Base-by-base conservation (phyloP, 2,113 vertebrate genomes). In the Embiotoca jacksoni region DNA sequence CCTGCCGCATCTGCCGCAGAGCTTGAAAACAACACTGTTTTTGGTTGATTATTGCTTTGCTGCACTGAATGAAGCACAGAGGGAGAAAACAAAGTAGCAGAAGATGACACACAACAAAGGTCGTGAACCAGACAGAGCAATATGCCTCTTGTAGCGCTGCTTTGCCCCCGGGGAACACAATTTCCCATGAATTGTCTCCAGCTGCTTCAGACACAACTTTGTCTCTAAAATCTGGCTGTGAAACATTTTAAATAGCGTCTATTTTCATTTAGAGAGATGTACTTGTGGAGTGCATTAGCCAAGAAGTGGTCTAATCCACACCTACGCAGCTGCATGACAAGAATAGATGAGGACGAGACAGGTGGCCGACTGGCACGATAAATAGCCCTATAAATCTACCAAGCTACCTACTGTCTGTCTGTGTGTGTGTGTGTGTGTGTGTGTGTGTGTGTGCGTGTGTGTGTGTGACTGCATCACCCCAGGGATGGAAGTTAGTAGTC, bases 301-400 rank as follows among this genome's bases (percentile, higher is more conserved):
- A 59, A 81, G 69, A 82, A 81, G 83, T 62, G 75, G 8, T 76
- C 63, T 71, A 54, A 78, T 88, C 70, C 62, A 50, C 79, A 77
- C 68, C 16, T 72, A 81, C 55, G 0, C 88, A 88, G 78, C 80
- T 84, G 81, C 77, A 78, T 47, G 15, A 72, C 76, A 62, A 3
- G 81, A 88, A 89, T 85, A 86, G 80, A 85, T 32, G 60, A 23
- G 23, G 69, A 74, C 15, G 3, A 81, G 80, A 85, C 78, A 85
- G 82, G 65, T 47, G 23, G 59, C 70, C 36, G 67, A 81, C 72
- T 79, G 84, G 69, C 70, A 72, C 59, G 0, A 86, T 85, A 81
- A 86, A 83, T 47, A 85, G 75, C 66, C 75, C 71, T 33, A 79
- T 92, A 90, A 91, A 90, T 91, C 55, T 60, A 33, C 54, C 0